A percentile compares a stretch with the other conserved stretches of the same genome.
Conservation (phyloP, 2,113 vertebrate genomes). For the Phrynosoma platyrhinos region DNA sequence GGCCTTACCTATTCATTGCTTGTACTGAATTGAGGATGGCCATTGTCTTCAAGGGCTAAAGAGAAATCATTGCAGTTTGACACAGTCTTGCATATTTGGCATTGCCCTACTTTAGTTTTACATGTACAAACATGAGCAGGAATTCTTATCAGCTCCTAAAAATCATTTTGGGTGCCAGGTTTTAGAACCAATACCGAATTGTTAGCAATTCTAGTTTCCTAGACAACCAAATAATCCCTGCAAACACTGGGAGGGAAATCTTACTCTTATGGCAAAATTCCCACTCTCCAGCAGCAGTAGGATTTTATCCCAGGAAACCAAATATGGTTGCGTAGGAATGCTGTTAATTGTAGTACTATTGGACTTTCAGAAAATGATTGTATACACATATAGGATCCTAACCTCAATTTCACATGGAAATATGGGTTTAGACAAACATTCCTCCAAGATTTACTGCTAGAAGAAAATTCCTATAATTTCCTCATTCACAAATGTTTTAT, state of each 20-base stretch:
- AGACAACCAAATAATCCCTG: constrained; percentile 47
- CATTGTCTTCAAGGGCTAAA: background rate
- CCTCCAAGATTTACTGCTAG: background rate
- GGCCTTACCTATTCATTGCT: background rate
- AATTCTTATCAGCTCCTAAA: constrained; percentile 13
- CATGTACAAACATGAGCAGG: constrained; percentile 36
- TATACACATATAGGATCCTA: no score
- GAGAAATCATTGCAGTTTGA: background rate
- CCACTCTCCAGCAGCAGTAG: background rate
- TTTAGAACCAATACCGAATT: constrained; percentile 33
- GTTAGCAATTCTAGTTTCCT: constrained; percentile 44
- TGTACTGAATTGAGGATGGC: background rate
- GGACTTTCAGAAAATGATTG: background rate
- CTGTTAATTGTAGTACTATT: background rate
- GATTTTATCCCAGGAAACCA: constrained; percentile 24
- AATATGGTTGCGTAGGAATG: constrained; percentile 1
- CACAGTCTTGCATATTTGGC: background rate
- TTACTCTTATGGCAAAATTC: constrained; percentile 19
- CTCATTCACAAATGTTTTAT: background rate
- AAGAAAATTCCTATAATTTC: background rate
- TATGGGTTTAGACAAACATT: background rate
- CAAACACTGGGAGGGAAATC: constrained; percentile 22
- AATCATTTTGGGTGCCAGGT: constrained; percentile 9
- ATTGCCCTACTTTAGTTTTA: constrained; percentile 11
- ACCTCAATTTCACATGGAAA: background rate